Evolutionary conservation across 2,113 vertebrate genomes (phyloP).

Genomic region (Alligator sinensis): DNA sequence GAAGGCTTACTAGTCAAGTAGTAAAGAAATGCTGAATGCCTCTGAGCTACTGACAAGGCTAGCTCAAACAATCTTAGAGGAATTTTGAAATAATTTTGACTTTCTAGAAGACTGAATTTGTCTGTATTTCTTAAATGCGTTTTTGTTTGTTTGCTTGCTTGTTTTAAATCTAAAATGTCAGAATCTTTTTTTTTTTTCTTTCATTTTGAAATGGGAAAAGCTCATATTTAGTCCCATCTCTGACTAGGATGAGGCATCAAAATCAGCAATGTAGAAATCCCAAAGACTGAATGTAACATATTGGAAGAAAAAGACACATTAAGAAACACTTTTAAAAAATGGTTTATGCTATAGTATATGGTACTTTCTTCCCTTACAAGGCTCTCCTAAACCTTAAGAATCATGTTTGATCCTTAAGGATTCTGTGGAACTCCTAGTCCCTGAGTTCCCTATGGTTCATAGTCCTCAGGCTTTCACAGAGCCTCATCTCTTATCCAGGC

Average conservation of each 20-base stretch:
- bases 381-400: neutral
- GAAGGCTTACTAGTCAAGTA: neutral
- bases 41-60: neutral
- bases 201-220: neutral
- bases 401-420: neutral
- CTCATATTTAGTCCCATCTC: neutral
- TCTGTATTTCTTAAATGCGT: neutral
- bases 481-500: neutral
- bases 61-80: neutral
- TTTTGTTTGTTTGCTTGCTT: neutral
- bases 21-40: neutral
- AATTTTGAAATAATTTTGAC: neutral
- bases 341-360: too few relatives aligned
- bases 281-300: neutral
- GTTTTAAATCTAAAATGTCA: neutral
- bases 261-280: neutral
- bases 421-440: neutral
- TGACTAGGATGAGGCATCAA: neutral
- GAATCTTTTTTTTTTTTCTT: neutral
- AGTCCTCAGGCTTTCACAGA: neutral
- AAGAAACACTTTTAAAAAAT: too few relatives aligned
- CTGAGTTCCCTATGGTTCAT: neutral
- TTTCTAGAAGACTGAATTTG: too few relatives aligned
- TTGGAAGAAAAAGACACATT: neutral
- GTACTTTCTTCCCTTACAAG: too few relatives aligned